A percentile compares a stretch with the other conserved stretches of the same genome.
Evolutionary conservation across 2,113 vertebrate species (phyloP).

Genomic region (Mobula hypostoma): DNA sequence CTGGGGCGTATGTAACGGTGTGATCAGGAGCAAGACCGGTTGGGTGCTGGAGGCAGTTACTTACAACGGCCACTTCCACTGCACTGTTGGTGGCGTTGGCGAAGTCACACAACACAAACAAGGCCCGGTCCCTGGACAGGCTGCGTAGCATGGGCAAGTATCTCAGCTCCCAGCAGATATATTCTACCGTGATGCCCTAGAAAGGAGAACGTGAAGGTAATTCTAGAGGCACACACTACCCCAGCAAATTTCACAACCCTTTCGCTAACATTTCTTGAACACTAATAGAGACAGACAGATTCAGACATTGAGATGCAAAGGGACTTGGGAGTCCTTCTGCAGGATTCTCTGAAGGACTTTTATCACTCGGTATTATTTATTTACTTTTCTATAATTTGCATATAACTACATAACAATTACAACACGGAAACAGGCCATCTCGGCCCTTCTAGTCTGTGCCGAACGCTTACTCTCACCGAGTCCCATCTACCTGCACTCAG

Average conservation of each 20-base stretch:
- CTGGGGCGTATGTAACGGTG: too few relatives aligned
- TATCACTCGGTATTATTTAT: too few relatives aligned
- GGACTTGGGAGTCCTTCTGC: too few relatives aligned
- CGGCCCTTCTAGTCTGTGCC: too few relatives aligned
- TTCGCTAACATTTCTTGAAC: not conserved
- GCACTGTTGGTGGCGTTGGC: slow-evolving; percentile 66
- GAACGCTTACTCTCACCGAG: too few relatives aligned
- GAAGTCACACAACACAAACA: slow-evolving; percentile 80
- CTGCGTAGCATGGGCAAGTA: slow-evolving; percentile 73
- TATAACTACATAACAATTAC: too few relatives aligned
- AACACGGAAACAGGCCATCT: too few relatives aligned
- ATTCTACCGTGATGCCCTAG: slow-evolving; percentile 85
- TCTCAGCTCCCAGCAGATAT: slow-evolving; percentile 81
- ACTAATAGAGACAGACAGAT: not conserved
- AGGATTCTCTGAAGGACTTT: too few relatives aligned
- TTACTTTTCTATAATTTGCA: too few relatives aligned
- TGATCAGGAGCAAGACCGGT: not conserved
- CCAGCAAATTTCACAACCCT: not conserved
- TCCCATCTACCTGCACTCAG: too few relatives aligned
- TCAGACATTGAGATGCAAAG: too few relatives aligned
- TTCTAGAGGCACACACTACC: too few relatives aligned
- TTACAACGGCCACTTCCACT: slow-evolving; percentile 88
- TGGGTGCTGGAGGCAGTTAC: slow-evolving; percentile 30
- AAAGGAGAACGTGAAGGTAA: slow-evolving; percentile 33
- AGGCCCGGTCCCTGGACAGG: slow-evolving; percentile 68